Evolutionary conservation across 2,113 vertebrate genomes (phyloP).

Genomic region (Taurulus bubalis): DNA sequence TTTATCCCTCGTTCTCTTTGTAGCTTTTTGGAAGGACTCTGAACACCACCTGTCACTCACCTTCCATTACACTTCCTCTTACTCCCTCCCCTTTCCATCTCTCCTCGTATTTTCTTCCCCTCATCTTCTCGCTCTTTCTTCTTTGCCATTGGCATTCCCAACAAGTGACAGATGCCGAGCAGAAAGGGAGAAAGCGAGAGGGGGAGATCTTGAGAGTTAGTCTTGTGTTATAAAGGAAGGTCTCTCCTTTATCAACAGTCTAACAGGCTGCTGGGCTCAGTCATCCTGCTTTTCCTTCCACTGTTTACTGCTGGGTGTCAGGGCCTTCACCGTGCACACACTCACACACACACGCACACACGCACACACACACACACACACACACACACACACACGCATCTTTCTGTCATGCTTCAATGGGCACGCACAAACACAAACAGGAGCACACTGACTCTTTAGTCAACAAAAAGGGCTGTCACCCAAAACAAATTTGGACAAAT

Average conservation of each 20-base stretch:
- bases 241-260: slow-evolving; percentile 45
- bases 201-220: not conserved
- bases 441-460: not conserved
- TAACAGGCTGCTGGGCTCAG: slow-evolving; percentile 47
- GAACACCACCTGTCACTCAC: slow-evolving; percentile 1
- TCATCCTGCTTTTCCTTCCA: slow-evolving; percentile 29
- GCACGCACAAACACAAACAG: not conserved
- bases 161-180: slow-evolving; percentile 19
- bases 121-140: slow-evolving; percentile 19
- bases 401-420: slow-evolving; percentile 32
- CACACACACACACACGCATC: not conserved
- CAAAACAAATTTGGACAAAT: slow-evolving; percentile 41
- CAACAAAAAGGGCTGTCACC: slow-evolving; percentile 9
- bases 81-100: not conserved
- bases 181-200: not conserved
- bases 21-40: slow-evolving; percentile 20
- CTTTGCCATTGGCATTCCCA: slow-evolving; percentile 43
- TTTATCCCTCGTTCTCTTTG: slow-evolving; percentile 12
- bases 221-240: slow-evolving; percentile 36
- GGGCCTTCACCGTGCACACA: slow-evolving; percentile 11
- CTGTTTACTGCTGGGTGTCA: slow-evolving; percentile 47
- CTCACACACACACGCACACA: slow-evolving; percentile 1
- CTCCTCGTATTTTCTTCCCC: not conserved
- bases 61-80: not conserved
- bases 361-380: not conserved